Conservation (phyloP, 2,797 vertebrate species). For the Leucoraja ocellata region DNA sequence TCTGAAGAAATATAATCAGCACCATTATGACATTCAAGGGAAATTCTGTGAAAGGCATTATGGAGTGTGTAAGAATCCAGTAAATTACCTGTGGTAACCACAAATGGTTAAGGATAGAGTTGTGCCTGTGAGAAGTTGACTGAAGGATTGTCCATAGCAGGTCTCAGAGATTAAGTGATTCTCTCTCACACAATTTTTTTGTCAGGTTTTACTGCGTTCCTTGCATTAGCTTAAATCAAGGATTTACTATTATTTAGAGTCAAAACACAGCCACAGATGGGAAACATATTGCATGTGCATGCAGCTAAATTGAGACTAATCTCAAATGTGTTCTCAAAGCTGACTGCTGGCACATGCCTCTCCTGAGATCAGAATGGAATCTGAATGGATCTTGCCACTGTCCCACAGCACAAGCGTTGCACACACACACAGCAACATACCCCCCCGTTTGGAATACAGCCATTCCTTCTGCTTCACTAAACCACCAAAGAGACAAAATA, state of each 20-base stretch:
- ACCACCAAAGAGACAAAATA: neutral
- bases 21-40: neutral
- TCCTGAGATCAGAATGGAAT: neutral
- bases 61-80: neutral
- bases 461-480: neutral
- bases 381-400: neutral
- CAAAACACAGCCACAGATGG: neutral
- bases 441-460: neutral
- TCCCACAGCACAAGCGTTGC: neutral
- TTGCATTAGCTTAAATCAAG: neutral
- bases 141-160: neutral
- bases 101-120: neutral
- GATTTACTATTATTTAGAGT: neutral
- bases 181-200: neutral
- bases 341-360: neutral
- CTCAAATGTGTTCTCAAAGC: neutral
- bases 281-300: neutral
- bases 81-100: neutral
- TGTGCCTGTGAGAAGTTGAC: neutral
- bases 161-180: neutral
- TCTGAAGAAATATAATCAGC: neutral
- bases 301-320: constrained; percentile 1
- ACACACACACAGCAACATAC: neutral
- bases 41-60: neutral
- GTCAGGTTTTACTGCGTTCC: neutral